Evolutionary conservation across 1,140 invertebrate species (phyloP).

Genomic region (Drosophila ironensis): DNA sequence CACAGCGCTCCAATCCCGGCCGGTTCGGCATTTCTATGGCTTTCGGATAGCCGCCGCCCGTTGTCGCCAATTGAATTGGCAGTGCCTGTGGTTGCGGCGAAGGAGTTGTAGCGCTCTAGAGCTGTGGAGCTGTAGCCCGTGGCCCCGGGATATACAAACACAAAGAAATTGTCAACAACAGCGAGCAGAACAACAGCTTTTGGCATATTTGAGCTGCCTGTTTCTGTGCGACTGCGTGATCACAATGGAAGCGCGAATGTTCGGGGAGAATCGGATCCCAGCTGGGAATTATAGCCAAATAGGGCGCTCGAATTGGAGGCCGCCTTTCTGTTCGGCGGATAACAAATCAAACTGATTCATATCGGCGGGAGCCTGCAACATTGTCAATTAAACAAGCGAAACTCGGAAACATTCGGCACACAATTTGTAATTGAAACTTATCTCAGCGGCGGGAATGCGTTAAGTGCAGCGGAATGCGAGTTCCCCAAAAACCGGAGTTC

Average conservation of each 20-base stretch:
- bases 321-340: conserved; percentile 21
- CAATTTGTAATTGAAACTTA: conserved; percentile 80
- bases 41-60: conserved; percentile 32
- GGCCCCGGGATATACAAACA: conserved; percentile 18
- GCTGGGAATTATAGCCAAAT: conserved; percentile 48
- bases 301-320: conserved; percentile 3
- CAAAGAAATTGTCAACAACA: conserved; percentile 68
- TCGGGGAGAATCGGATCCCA: conserved; percentile 6
- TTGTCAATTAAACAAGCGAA: conserved; percentile 66
- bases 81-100: neutral
- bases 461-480: conserved; percentile 68
- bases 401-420: conserved; percentile 53
- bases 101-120: neutral
- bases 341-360: conserved; percentile 57
- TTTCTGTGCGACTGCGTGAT: conserved; percentile 23
- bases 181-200: conserved; percentile 63
- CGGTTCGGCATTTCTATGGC: conserved; percentile 51
- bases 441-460: conserved; percentile 64
- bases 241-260: conserved; percentile 7
- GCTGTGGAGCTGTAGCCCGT: neutral
- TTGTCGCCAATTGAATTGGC: conserved; percentile 15
- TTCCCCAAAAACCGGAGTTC: conserved; percentile 45
- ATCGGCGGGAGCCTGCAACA: conserved; percentile 34
- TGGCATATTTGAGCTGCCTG: conserved; percentile 62
- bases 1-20: neutral